These are phyloP conservation scores for Knipowitschia caucasica DNA, from an alignment of 2,797 vertebrate species.

Conservation along the genomic window DNA sequence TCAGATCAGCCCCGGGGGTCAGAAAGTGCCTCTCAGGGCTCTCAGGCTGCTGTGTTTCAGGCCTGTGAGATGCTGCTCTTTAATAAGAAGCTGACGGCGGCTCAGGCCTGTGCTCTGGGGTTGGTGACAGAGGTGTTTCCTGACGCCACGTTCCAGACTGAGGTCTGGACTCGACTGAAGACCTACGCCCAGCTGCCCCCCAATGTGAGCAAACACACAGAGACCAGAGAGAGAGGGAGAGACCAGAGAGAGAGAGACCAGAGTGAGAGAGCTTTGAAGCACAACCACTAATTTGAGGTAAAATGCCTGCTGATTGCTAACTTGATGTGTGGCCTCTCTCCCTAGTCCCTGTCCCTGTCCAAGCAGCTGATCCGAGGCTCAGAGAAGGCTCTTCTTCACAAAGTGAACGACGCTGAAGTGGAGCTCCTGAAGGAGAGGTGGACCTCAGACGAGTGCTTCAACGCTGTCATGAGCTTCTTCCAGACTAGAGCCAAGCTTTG, in stretches of 20 bases:
- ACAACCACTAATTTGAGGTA: no score
- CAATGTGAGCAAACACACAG: no score
- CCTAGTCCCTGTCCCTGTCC: constrained; percentile 79
- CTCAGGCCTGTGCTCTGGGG: constrained; percentile 80
- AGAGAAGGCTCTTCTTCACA: constrained; percentile 81
- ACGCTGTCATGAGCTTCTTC: constrained; percentile 83
- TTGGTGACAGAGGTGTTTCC: constrained; percentile 91
- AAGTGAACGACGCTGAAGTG: constrained; percentile 80
- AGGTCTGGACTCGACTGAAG: constrained; percentile 83
- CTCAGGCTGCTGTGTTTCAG: no score
- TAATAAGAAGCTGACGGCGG: constrained; percentile 86
- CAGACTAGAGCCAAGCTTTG: constrained; percentile 83
- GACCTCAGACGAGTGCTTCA: constrained; percentile 82
- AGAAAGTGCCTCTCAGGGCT: no score
- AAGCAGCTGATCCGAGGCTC: constrained; percentile 81
- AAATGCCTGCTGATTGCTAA: no score
- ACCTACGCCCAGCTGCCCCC: constrained; percentile 79
- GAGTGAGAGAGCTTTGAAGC: no score
- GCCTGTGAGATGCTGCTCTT: constrained; percentile 88
- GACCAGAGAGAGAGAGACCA: no score
- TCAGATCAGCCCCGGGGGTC: no score
- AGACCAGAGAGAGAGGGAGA: no score
- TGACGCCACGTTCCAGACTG: constrained; percentile 82
- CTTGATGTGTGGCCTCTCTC: background rate
- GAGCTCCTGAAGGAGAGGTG: constrained; percentile 75